Conservation (phyloP, 2,888 invertebrate species). For the Ichneumoninae sp. region DNA sequence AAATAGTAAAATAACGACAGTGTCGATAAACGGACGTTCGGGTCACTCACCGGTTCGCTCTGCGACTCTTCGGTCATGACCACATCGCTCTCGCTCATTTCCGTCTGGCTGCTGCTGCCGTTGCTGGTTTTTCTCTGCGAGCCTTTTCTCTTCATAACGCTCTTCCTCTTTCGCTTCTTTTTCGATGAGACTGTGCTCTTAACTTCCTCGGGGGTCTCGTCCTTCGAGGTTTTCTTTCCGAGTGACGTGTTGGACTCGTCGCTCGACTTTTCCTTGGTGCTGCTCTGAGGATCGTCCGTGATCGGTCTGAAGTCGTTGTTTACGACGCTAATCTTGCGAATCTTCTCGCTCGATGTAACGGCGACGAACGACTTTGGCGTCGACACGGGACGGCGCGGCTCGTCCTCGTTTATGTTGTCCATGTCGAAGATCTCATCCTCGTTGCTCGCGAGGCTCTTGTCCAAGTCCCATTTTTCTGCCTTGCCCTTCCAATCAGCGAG, state of each 20-base stretch:
- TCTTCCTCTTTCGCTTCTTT: conserved; percentile 92
- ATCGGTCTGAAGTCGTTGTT: conserved; percentile 89
- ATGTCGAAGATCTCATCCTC: conserved; percentile 89
- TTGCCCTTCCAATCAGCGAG: conserved; percentile 85
- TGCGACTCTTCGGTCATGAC: conserved; percentile 71
- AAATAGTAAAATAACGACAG: neutral
- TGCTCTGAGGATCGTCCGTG: conserved; percentile 80
- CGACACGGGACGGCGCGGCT: conserved; percentile 71
- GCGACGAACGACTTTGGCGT: conserved; percentile 85
- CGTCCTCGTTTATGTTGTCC: conserved; percentile 87
- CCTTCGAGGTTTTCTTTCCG: conserved; percentile 81
- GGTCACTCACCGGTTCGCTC: conserved; percentile 75
- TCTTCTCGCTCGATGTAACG: conserved; percentile 86
- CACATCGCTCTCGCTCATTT: conserved; percentile 77
- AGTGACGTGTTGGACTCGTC: conserved; percentile 77
- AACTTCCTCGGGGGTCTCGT: conserved; percentile 83
- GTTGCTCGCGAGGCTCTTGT: conserved; percentile 69
- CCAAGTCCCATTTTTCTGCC: conserved; percentile 70
- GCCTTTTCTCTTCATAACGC: conserved; percentile 92
- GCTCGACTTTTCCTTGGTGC: conserved; percentile 77
- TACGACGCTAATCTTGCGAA: conserved; percentile 87
- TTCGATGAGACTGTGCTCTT: conserved; percentile 87
- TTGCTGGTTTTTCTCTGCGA: conserved; percentile 88
- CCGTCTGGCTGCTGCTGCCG: conserved; percentile 80
- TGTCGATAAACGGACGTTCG: neutral